Base-by-base conservation (phyloP, 2,797 vertebrate genomes). In the Alfaro cultratus region DNA sequence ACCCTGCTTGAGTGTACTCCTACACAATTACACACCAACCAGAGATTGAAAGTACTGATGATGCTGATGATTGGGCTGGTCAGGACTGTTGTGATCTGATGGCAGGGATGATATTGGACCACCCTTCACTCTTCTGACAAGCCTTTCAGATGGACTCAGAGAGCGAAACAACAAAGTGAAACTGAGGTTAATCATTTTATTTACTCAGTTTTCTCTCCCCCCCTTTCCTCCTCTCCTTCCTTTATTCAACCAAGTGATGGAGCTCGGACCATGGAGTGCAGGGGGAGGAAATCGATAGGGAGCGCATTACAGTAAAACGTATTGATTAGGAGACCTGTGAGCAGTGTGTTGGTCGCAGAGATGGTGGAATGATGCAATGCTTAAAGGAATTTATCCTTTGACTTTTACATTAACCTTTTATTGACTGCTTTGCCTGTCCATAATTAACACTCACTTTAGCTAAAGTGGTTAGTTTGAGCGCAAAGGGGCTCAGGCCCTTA, bases 341-440 rank as follows among this genome's bases (percentile, higher is more conserved):
- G 96, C 94, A 95, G 94, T 96, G 96, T 96, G 96, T 96, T 97
- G 95, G 96, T 97, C 95, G 95, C 96, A 94, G 97, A 97, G 97
- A 97, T 96, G 94, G 96, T 94, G 95, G 96, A 97, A 96, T 99
- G 98, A 98, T 97, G 97, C 97, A 98, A 97, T 97, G 95, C 96
- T 96, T 96, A 96, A 97, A 97, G 96, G 97, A 98, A 98, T 99
- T 97, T 97, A 97, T 98, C 97, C 97, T 96, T 96, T 98, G 98
- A 97, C 98, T 98, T 96, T 95, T 98, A 96, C 98, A 99, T 99
- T 99, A 99, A 99, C 98, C 98, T 99, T 97, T 97, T 99, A 99
- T 99, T 99, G 98, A 99, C 98, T 98, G 96, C 96, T 97, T 97
- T 96, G 97, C 97, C 97, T 97, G 96, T 97, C 97, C 96, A 97